phyloP scores from a whole-genome alignment of 2,797 vertebrate genomes.

The Coluber constrictor region DNA sequence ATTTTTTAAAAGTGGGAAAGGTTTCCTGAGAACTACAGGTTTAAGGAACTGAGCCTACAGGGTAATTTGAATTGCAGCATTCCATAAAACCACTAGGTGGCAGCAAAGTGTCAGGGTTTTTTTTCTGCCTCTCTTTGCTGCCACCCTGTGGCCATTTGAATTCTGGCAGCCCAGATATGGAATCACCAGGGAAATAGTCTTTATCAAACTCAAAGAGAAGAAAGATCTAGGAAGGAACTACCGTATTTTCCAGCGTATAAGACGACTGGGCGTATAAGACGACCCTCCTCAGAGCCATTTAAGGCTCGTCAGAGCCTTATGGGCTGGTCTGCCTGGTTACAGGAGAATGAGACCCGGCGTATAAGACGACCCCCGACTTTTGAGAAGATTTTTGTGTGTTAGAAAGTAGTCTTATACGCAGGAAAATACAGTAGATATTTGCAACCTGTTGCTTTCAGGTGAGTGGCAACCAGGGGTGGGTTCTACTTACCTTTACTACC shows the following conservation, averaged over 20 bases:
- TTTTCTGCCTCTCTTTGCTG: background rate
- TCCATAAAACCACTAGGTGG: background rate
- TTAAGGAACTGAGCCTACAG: background rate
- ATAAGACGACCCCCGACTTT: no score
- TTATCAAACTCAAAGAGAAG: background rate
- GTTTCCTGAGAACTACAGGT: no score
- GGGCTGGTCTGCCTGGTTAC: no score
- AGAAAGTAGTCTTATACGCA: no score
- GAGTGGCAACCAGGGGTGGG: background rate
- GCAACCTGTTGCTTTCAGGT: background rate
- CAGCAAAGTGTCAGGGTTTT: background rate
- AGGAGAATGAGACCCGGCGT: no score
- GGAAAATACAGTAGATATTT: no score
- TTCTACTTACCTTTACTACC: no score
- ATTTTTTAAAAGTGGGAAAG: background rate
- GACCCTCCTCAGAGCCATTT: no score
- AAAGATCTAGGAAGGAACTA: background rate
- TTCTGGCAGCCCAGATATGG: background rate
- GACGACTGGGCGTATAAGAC: no score
- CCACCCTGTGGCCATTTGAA: background rate
- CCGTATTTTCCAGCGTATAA: no score
- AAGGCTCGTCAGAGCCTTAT: no score
- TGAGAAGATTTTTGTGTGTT: no score
- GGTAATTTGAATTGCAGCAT: background rate
- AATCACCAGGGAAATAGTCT: background rate